A percentile compares a stretch with the other conserved stretches of the same genome.
Evolutionary conservation across 2,888 invertebrate species (phyloP).

Genomic region (Drosophila acutilabella): DNA sequence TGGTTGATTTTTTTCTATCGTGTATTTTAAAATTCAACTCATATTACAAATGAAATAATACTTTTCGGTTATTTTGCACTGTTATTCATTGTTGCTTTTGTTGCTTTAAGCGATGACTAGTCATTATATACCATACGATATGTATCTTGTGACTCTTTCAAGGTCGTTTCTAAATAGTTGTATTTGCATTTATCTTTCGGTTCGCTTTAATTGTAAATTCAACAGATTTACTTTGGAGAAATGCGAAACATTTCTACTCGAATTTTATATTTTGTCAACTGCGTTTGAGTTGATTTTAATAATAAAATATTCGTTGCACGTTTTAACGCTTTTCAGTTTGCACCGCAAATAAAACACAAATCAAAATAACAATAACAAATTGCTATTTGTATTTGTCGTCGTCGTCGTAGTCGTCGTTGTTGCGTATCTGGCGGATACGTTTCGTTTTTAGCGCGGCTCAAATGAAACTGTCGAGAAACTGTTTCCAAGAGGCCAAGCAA

Average conservation of each 20-base stretch:
- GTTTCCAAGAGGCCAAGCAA: constrained; percentile 57
- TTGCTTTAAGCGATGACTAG: constrained; percentile 60
- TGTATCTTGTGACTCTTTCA: constrained; percentile 46
- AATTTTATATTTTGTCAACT: constrained; percentile 3
- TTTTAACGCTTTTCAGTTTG: constrained; percentile 33
- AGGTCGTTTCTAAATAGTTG: constrained; percentile 45
- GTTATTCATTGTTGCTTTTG: constrained; percentile 28
- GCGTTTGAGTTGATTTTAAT: background rate
- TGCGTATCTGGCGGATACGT: constrained; percentile 82
- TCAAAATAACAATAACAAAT: constrained; percentile 17
- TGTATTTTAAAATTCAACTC: constrained; percentile 56
- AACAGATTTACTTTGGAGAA: constrained; percentile 10
- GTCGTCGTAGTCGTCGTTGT: constrained; percentile 50
- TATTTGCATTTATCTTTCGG: background rate
- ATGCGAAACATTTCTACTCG: background rate
- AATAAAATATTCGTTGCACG: constrained; percentile 53
- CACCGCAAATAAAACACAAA: constrained; percentile 25
- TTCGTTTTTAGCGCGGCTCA: constrained; percentile 84
- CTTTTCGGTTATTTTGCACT: constrained; percentile 54
- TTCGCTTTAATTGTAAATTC: constrained; percentile 3
- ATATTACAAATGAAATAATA: constrained; percentile 72
- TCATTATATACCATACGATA: constrained; percentile 29
- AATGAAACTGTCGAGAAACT: constrained; percentile 81
- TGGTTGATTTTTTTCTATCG: constrained; percentile 17
- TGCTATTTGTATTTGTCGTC: constrained; percentile 40